Evolutionary conservation across 2,888 invertebrate genomes (phyloP), one percentile per base, ranked within the genome.

Genomic region (Caenorhabditis sp.): DNA sequence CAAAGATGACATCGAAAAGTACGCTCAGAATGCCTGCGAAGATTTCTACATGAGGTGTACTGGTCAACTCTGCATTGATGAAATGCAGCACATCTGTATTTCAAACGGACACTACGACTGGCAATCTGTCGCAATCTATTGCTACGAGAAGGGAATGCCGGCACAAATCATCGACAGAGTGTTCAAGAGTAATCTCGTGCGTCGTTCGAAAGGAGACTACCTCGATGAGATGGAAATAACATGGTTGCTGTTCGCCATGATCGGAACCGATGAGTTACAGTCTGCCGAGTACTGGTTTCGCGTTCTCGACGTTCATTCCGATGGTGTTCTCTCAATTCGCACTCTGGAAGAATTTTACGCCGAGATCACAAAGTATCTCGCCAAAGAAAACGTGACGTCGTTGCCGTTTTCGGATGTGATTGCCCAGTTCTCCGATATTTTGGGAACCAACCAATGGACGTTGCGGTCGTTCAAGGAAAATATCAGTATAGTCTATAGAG

Each of bases 41-140:
- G 63, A 77, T 35, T 77, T 69, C 69, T 77, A 77, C 14, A 70
- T 77, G 77, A 54, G 26, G 77, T 76, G 68, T 41, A 77, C 69
- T 6, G 77, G 44, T 0, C 54, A 54, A 22, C 24, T 77, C 7
- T 77, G 77, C 63, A 35, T 47, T 6, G 70, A 54, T 4, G 77
- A 77, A 44, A 54, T 77, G 14, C 38, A 28, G 1, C 69, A 59
- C 14, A 51, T 77, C 44, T 31, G 56, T 28, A 28, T 56, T 12
- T 22, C 12, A 12, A 38, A 41, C 2, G 24, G 41, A 1, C 19
- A n/a, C 0, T 77, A 47, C 41, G 63, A 70, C 14, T 56, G 44
- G 61, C 26, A 38, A 2, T 41, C 68, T 0, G 44, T 77, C 26
- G 70, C 61, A 10, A 47, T 63, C 2, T 77, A 70, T 22, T 77